phyloP scores from a whole-genome alignment of 2,888 invertebrate species.

The Aspidapion aeneum region DNA sequence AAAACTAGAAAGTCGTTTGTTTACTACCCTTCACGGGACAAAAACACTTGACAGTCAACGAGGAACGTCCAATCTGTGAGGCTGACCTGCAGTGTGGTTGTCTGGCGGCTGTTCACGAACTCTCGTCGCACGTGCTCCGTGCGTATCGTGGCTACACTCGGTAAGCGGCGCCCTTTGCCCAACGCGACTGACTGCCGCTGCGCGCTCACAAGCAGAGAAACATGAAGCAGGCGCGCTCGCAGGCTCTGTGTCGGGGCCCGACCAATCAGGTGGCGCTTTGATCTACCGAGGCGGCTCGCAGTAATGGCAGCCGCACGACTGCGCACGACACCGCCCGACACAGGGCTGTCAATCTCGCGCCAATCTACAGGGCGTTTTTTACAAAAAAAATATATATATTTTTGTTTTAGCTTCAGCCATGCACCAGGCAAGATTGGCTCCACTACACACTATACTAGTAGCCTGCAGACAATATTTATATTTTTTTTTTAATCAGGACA shows the following conservation, averaged over 20 bases:
- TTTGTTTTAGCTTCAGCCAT: too few relatives aligned
- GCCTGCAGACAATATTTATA: too few relatives aligned
- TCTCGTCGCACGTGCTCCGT: conserved; percentile 19
- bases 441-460: too few relatives aligned
- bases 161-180: conserved; percentile 31
- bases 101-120: conserved; percentile 22
- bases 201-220: conserved; percentile 24
- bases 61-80: too few relatives aligned
- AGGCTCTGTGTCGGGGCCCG: conserved; percentile 49
- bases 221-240: conserved; percentile 45
- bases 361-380: neutral
- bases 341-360: neutral
- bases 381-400: neutral
- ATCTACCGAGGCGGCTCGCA: conserved; percentile 49
- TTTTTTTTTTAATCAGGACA: too few relatives aligned
- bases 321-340: conserved; percentile 53
- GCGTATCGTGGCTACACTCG: conserved; percentile 17
- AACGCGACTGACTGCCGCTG: conserved; percentile 29
- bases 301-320: conserved; percentile 61
- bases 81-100: conserved; percentile 28
- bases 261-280: conserved; percentile 47
- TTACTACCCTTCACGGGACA: conserved; percentile 19
- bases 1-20: conserved; percentile 21
- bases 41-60: conserved; percentile 29
- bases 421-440: too few relatives aligned